Percentiles rank a stretch among this genome's conserved stretches.
Conservation (phyloP, 2,797 vertebrate genomes). For the Enteromius fasciolatus region DNA sequence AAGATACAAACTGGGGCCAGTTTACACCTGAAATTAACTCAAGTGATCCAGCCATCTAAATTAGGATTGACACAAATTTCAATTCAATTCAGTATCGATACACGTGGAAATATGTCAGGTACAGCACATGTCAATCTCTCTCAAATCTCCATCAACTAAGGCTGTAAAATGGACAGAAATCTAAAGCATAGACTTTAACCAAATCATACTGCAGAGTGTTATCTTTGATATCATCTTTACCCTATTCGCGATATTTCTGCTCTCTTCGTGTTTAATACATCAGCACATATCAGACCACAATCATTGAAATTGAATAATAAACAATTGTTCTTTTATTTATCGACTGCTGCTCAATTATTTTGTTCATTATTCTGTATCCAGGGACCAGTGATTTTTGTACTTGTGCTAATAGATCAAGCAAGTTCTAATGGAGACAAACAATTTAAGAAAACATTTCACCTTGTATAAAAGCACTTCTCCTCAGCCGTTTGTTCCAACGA, state of each 20-base stretch:
- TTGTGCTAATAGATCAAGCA: neutral
- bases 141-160: neutral
- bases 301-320: neutral
- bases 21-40: neutral
- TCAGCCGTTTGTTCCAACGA: neutral
- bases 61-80: neutral
- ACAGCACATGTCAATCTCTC: neutral
- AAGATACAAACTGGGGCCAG: neutral
- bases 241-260: neutral
- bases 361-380: neutral
- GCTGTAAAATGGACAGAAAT: neutral
- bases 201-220: neutral
- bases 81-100: neutral
- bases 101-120: neutral
- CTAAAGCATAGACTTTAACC: neutral
- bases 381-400: neutral
- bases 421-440: neutral
- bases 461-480: neutral
- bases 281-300: neutral
- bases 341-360: neutral
- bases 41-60: neutral
- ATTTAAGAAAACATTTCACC: constrained; percentile 1
- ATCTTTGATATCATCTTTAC: neutral
- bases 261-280: neutral
- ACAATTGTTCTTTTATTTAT: neutral